phyloP scores from a whole-genome alignment of 2,797 vertebrate genomes.

The Limosa lapponica region DNA sequence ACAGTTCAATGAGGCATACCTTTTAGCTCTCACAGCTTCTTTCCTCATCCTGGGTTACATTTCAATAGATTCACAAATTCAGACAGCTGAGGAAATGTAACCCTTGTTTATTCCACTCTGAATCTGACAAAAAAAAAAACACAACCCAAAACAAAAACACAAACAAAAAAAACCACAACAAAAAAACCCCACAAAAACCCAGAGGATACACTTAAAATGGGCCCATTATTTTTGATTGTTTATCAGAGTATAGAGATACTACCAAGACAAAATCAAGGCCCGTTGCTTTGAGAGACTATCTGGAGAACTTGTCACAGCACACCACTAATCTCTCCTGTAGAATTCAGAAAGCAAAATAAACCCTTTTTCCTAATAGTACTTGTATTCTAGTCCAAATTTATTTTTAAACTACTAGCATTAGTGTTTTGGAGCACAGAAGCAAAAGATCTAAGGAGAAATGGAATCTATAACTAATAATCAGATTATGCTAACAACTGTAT shows the following conservation, averaged over 20 bases:
- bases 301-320: not conserved
- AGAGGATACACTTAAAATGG: not conserved
- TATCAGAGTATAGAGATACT: not conserved
- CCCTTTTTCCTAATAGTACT: not conserved
- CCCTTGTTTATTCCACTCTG: not conserved
- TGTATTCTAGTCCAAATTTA: not conserved
- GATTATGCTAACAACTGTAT: not conserved
- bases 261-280: not conserved
- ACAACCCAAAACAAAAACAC: no score
- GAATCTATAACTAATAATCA: not conserved
- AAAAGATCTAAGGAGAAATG: not conserved
- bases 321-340: not conserved
- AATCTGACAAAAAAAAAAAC: not conserved
- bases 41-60: not conserved
- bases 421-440: not conserved
- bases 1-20: not conserved
- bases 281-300: not conserved
- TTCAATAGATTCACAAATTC: not conserved
- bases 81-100: not conserved
- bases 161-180: not conserved
- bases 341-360: not conserved
- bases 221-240: not conserved
- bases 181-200: not conserved
- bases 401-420: not conserved
- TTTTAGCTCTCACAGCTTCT: not conserved